phyloP scores from a whole-genome alignment of 2,113 vertebrate genomes.

The Chloropsis cyanopogon region DNA sequence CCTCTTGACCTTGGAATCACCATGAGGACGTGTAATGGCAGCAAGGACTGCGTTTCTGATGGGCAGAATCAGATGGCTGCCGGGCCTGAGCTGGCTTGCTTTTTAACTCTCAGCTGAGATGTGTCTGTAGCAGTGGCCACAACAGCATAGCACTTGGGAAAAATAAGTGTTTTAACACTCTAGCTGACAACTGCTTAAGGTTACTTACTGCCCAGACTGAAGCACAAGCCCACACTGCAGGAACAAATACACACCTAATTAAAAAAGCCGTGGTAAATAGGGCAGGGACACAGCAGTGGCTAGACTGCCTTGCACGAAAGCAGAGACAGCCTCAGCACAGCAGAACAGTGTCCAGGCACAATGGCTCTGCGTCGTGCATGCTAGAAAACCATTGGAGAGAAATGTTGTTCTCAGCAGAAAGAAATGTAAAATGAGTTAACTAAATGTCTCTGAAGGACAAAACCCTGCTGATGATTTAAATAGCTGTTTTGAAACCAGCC shows the following conservation, averaged over 20 bases:
- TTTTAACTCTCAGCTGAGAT: background rate
- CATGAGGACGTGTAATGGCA: background rate
- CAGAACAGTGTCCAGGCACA: background rate
- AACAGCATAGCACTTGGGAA: background rate
- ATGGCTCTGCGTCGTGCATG: accelerated
- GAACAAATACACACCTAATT: conserved; percentile 34
- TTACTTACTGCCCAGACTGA: conserved; percentile 14
- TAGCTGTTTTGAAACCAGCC: conserved; percentile 11
- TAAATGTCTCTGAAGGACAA: background rate
- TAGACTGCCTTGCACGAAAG: background rate
- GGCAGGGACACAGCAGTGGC: background rate
- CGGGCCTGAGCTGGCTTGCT: background rate
- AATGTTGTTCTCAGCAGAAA: conserved; percentile 19
- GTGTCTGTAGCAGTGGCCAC: background rate
- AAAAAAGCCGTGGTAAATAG: background rate
- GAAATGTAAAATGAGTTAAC: conserved; percentile 30
- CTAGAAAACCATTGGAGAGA: background rate
- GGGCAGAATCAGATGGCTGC: background rate
- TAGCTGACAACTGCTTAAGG: background rate
- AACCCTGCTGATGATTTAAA: background rate
- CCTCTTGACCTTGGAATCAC: background rate
- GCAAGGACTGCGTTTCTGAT: background rate
- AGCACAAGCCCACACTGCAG: background rate
- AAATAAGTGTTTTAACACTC: conserved; percentile 12
- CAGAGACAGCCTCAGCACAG: background rate